Evolutionary conservation across 2,888 invertebrate species (phyloP), one percentile per base, ranked within the genome.

Genomic region (Melinopterus prodromus): DNA sequence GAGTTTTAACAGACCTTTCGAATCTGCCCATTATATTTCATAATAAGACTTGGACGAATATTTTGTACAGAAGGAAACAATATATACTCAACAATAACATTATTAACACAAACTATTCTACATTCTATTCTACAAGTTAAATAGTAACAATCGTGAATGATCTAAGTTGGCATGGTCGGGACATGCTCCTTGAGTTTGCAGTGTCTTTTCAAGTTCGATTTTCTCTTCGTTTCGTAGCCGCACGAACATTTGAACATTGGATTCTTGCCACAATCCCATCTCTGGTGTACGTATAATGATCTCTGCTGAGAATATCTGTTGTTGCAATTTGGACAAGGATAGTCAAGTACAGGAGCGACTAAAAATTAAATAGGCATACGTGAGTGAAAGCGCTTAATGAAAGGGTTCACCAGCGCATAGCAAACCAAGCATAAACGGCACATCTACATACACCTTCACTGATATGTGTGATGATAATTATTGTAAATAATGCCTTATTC

Each of bases 191-290:
- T 74, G 7, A 16, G n/a, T 74, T 16, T 16, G 26, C 15, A 74
- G 26, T 74, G 74, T n/a, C 74, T 16, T 26, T 26, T 74, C 15
- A 74, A 26, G 12, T 74, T 74, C n/a, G 35, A 16, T 26, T 74
- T 35, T 74, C 74, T 74, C 74, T 74, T 74, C 7, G 74, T 74
- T n/a, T 16, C 26, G 35, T 36, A 74, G 6, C 37, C 15, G 37
- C 74, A 74, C 35, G 14, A 35, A 74, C 74, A 74, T 16, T 16
- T 35, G 26, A 74, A 74, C 35, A 26, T 37, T n/a, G 74, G 74
- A n/a, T 26, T 37, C 26, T 74, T 74, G 6, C 16, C 36, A 26
- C 74, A 74, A 26, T 74, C 74, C 14, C 37, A 74, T 26, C n/a
- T 26, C n/a, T 36, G 26, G 26, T 74, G 74, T 12, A 35, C 26